A percentile compares a stretch with the other conserved stretches of the same genome.
These are phyloP conservation scores for Corythornis vintsioides DNA, from an alignment of 2,113 vertebrate genomes.

Conservation along the genomic window DNA sequence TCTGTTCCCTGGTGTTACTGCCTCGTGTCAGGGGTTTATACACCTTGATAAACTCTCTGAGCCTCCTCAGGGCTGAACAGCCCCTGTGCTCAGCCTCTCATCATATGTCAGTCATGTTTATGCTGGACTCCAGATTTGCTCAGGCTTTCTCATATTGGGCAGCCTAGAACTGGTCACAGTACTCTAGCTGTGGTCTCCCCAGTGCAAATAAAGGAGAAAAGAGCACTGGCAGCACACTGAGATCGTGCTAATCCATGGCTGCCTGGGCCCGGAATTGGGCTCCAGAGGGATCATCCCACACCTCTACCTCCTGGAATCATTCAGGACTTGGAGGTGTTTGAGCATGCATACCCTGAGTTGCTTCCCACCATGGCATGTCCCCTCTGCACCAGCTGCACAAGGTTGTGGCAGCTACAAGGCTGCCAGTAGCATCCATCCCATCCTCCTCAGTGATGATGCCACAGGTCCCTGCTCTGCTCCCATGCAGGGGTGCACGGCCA, in stretches of 20 bases:
- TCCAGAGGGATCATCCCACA: background rate
- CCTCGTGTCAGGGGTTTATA: background rate
- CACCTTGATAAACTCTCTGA: background rate
- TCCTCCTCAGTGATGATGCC: background rate
- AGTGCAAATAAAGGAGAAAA: background rate
- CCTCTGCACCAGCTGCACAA: background rate
- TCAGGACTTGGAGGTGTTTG: background rate
- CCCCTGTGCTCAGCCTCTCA: background rate
- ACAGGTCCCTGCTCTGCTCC: background rate
- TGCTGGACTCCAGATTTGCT: background rate
- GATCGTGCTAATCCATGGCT: background rate
- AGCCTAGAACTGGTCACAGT: background rate
- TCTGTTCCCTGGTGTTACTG: background rate
- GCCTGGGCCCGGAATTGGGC: no score
- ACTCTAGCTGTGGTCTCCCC: background rate
- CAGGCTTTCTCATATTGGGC: background rate
- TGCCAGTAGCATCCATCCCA: background rate
- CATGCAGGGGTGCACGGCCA: background rate
- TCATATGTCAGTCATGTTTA: background rate
- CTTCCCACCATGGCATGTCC: background rate
- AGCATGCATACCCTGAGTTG: background rate
- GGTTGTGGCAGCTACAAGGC: background rate
- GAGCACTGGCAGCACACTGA: background rate
- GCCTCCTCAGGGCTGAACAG: background rate
- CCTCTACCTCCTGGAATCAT: background rate